Percentiles rank a stretch among this genome's conserved stretches.
phyloP scores from a whole-genome alignment of 2,888 invertebrate species.

The Autographa gamma region DNA sequence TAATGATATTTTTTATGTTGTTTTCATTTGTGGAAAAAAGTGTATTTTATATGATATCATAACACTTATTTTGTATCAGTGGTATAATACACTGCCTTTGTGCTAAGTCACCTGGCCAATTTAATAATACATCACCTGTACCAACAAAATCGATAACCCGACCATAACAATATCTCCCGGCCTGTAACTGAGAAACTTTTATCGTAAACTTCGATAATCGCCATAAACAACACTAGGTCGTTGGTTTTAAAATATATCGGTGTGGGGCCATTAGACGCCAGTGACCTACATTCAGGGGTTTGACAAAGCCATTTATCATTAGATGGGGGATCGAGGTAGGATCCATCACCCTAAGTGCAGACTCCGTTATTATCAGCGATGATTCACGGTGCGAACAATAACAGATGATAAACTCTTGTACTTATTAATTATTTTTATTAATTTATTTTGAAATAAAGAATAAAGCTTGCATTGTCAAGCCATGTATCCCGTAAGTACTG shows the following conservation, averaged over 20 bases:
- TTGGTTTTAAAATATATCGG: slow-evolving; percentile 59
- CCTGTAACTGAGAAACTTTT: slow-evolving; percentile 22
- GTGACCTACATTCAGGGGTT: slow-evolving; percentile 55
- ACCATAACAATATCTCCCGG: neutral
- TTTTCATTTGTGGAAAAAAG: too few species aligned
- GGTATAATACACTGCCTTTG: too few species aligned
- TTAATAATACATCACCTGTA: neutral
- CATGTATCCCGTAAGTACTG: too few species aligned
- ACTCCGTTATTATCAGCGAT: slow-evolving; percentile 72
- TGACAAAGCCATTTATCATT: slow-evolving; percentile 74
- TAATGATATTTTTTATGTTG: too few species aligned
- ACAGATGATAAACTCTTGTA: neutral
- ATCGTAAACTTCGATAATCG: slow-evolving; percentile 43
- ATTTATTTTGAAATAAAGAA: neutral
- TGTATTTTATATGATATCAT: too few species aligned
- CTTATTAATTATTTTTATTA: neutral
- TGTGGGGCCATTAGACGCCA: slow-evolving; percentile 43
- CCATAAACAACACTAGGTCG: slow-evolving; percentile 43
- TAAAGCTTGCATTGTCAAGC: too few species aligned
- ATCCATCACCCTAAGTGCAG: slow-evolving; percentile 78
- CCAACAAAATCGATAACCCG: neutral
- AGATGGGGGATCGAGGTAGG: slow-evolving; percentile 63
- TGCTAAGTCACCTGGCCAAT: neutral
- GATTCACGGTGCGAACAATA: slow-evolving; percentile 63
- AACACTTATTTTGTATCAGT: too few species aligned